Evolutionary conservation across 1,140 invertebrate species (phyloP), one percentile per base, ranked within the genome.

Genomic region (Sminthurides bifidus): DNA sequence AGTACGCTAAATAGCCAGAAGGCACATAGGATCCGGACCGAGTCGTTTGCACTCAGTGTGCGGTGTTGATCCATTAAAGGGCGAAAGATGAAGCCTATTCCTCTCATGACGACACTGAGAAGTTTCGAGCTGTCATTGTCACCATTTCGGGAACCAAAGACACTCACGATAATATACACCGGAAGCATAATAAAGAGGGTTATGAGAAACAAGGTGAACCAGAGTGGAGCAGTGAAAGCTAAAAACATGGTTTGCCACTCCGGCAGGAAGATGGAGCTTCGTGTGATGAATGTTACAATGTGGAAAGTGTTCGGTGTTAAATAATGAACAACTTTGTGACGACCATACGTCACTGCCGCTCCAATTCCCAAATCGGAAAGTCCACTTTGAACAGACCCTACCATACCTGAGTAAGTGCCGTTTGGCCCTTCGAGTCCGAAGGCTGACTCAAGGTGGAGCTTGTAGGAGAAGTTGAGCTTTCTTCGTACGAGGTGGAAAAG

Each of bases 231-330:
- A 19, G 4, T 49, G 29, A 49, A 49, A 31, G 46, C 46, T 6
- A 4, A 19, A 26, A 49, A 33, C n/a, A 49, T 49, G 12, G 8
- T 31, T 21, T 31, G 4, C 46, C 46, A 49, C 17, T 49, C 46
- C 3, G 46, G 46, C 12, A 27, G n/a, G 3, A 19, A 10, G 6
- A 33, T 5, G 4, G 46, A 21, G 35, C 35, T 49, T 3, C 4
- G 8, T 21, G 46, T 49, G 31, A 49, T 35, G 17, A 49, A 49
- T 5, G 46, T 49, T 8, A 49, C 46, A 5, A 49, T 15, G 27
- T 49, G 27, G 21, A 49, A 49, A 8, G 46, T 49, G 24, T 49
- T 35, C 35, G 46, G 46, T 3, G 46, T 49, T 10, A 49, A 33
- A 33, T 31, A 49, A 33, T 49, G 46, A 19, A 33, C 31, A 35